Conservation (phyloP, 2,888 invertebrate species). For the Pheosia tremula region DNA sequence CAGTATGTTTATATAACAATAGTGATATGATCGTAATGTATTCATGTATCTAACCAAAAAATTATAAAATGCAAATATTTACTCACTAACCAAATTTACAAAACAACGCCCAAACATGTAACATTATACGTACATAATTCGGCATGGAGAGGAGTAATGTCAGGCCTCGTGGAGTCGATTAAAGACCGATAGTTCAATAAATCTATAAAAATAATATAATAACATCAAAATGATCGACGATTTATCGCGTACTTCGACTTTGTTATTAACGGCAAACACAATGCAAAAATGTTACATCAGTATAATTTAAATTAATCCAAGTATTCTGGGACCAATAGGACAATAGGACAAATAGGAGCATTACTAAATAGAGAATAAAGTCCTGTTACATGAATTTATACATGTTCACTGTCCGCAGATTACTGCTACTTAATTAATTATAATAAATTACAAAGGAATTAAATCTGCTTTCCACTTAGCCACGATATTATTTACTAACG, state of each 20-base stretch:
- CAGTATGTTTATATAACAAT: constrained; percentile 43
- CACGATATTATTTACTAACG: constrained; percentile 35
- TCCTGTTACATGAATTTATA: too few relatives aligned
- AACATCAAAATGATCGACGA: constrained; percentile 4
- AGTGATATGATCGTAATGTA: constrained; percentile 64
- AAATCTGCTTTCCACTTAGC: constrained; percentile 41
- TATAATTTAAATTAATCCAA: too few relatives aligned
- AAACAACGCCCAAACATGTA: constrained; percentile 33
- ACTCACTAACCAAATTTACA: constrained; percentile 53
- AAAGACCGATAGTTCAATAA: neutral
- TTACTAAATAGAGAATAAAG: constrained; percentile 18
- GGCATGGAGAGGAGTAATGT: constrained; percentile 57
- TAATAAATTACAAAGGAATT: constrained; percentile 45
- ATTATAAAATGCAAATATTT: constrained; percentile 44
- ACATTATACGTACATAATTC: constrained; percentile 56
- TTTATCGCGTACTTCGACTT: constrained; percentile 23
- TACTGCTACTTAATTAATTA: constrained; percentile 17
- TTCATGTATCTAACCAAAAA: constrained; percentile 38
- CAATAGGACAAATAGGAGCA: constrained; percentile 37
- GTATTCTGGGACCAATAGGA: too few relatives aligned
- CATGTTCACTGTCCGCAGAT: too few relatives aligned
- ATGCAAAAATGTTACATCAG: constrained; percentile 12
- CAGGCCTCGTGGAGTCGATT: constrained; percentile 19
- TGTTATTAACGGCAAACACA: constrained; percentile 56
- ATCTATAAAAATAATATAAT: constrained; percentile 2